A percentile compares a stretch with the other conserved stretches of the same genome.
These are phyloP conservation scores for Leptobrachium leishanense DNA, from an alignment of 2,113 vertebrate genomes.

Conservation along the genomic window DNA sequence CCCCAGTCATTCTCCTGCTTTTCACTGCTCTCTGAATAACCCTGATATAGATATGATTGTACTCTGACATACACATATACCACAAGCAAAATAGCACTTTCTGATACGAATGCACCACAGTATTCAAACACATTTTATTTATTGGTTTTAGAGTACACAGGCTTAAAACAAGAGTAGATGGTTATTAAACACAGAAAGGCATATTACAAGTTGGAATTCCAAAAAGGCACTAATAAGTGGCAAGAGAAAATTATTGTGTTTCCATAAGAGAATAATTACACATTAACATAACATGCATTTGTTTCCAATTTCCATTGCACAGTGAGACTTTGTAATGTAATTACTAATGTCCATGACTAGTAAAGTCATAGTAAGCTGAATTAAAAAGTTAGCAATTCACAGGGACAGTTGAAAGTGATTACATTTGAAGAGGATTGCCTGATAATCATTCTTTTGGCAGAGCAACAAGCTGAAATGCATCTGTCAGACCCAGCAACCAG, in stretches of 20 bases:
- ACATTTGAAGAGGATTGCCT: constrained; percentile 46
- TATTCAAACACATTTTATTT: too few species aligned
- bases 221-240: too few species aligned
- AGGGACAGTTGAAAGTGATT: constrained; percentile 43
- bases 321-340: constrained; percentile 33
- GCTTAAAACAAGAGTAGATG: too few species aligned
- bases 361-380: constrained; percentile 30
- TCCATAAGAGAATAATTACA: not conserved
- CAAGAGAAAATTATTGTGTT: not conserved
- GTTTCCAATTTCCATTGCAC: constrained; percentile 23
- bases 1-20: too few species aligned
- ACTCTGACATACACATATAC: too few species aligned
- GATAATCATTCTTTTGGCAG: constrained; percentile 46
- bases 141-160: too few species aligned
- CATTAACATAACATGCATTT: not conserved
- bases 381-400: constrained; percentile 50
- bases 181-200: too few species aligned
- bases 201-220: too few species aligned
- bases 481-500: constrained; percentile 40
- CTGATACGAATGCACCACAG: too few species aligned
- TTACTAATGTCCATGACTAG: constrained; percentile 40
- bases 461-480: constrained; percentile 35
- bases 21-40: too few species aligned
- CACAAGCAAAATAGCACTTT: too few species aligned
- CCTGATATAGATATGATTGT: too few species aligned